Conservation (phyloP, 2,797 vertebrate species). For the Enteromius viviparus region DNA sequence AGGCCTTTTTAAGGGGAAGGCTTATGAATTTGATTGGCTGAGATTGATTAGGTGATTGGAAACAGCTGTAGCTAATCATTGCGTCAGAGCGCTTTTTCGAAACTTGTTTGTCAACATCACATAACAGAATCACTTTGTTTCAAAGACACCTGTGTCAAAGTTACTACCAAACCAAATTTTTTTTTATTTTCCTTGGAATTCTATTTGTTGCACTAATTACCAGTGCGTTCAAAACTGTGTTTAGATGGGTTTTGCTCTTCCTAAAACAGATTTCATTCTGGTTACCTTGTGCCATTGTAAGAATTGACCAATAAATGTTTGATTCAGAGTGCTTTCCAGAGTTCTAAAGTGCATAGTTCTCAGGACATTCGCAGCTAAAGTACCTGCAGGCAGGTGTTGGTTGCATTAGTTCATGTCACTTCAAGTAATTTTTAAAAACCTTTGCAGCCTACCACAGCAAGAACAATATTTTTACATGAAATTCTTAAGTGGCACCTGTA, state of each 20-base stretch:
- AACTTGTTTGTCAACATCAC: no score
- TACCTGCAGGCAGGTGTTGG: not conserved
- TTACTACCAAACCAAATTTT: not conserved
- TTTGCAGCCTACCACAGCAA: not conserved
- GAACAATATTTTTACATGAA: not conserved
- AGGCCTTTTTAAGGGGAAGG: no score
- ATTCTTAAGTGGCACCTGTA: not conserved
- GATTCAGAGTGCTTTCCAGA: not conserved
- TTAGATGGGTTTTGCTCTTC: not conserved
- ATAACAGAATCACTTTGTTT: not conserved
- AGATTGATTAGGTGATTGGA: no score
- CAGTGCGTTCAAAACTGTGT: not conserved
- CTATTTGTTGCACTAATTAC: not conserved
- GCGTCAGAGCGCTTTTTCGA: no score
- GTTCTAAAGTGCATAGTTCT: not conserved
- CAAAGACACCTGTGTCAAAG: no score
- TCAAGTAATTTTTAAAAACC: not conserved
- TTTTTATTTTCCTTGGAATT: not conserved
- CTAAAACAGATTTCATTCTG: not conserved
- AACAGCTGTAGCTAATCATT: no score
- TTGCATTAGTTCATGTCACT: not conserved
- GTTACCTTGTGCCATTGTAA: slow-evolving; percentile 10
- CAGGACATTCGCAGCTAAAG: not conserved
- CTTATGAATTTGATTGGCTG: no score
- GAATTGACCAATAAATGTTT: not conserved